phyloP scores from a whole-genome alignment of 2,888 invertebrate species.

The Ferrisia virgata region DNA sequence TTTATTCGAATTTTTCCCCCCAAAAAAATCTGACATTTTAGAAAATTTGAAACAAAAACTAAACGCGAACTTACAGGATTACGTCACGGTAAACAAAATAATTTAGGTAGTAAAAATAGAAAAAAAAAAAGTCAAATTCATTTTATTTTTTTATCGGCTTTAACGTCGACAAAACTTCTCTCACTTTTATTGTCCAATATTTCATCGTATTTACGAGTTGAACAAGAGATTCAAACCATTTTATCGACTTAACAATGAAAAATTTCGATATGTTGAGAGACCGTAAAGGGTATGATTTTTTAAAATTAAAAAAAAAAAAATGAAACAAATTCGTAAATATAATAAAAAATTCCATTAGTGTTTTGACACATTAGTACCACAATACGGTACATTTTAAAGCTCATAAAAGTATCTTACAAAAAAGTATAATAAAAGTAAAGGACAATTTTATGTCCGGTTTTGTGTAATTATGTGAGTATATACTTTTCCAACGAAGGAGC shows the following conservation, averaged over 20 bases:
- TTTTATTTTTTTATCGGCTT: slow-evolving; percentile 16
- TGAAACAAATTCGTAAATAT: not conserved
- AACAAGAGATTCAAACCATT: slow-evolving; percentile 22
- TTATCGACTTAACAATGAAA: not conserved
- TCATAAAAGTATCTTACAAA: not conserved
- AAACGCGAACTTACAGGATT: not conserved
- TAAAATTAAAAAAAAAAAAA: not conserved
- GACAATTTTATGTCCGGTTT: not conserved
- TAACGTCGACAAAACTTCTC: not conserved
- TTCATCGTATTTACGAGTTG: slow-evolving; percentile 13
- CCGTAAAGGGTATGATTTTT: not conserved
- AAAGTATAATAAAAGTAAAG: not conserved
- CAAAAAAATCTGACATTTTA: not conserved
- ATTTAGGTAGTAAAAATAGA: not conserved
- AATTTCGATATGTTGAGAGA: not conserved
- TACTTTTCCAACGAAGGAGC: not conserved
- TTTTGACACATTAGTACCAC: not conserved
- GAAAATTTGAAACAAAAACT: not conserved
- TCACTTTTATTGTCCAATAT: not conserved
- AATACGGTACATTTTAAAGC: not conserved
- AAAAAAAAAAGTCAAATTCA: not conserved
- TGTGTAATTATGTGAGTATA: not conserved
- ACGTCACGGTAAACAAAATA: not conserved
- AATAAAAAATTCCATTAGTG: slow-evolving; percentile 7
- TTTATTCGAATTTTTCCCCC: not conserved